Percentiles rank a stretch among this genome's conserved stretches.
Evolutionary conservation across 1,140 invertebrate species (phyloP).

Genomic region (Drosophila orena): DNA sequence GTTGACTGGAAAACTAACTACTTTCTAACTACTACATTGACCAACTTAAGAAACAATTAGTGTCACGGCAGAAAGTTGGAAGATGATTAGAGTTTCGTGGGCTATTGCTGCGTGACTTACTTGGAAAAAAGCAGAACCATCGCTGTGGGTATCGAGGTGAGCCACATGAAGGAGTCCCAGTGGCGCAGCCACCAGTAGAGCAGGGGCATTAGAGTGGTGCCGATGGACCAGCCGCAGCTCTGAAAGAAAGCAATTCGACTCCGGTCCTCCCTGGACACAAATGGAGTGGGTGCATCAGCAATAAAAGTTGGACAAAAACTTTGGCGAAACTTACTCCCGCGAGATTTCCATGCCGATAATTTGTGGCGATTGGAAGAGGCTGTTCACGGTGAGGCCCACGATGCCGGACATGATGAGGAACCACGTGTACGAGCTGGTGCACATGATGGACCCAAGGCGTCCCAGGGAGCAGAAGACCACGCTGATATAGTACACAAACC

Average conservation of each 20-base stretch:
- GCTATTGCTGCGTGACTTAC: conserved; percentile 71
- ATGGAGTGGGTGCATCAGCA: conserved; percentile 10
- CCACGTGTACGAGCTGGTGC: conserved; percentile 84
- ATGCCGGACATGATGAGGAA: conserved; percentile 85
- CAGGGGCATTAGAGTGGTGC: conserved; percentile 86
- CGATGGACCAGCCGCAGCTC: conserved; percentile 85
- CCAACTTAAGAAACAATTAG: conserved; percentile 23
- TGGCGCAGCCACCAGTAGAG: conserved; percentile 87
- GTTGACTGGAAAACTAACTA: background rate
- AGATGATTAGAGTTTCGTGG: conserved; percentile 29
- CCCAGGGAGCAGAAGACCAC: conserved; percentile 84
- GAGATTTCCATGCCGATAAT: conserved; percentile 86
- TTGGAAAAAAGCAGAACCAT: conserved; percentile 85
- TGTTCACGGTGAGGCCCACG: conserved; percentile 85
- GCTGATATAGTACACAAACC: conserved; percentile 85
- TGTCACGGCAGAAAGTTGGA: conserved; percentile 11
- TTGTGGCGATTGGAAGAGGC: conserved; percentile 86
- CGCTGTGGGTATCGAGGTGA: conserved; percentile 85
- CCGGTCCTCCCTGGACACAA: conserved; percentile 77
- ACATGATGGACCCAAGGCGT: conserved; percentile 84
- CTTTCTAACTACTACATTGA: background rate
- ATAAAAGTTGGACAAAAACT: conserved; percentile 55
- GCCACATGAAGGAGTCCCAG: conserved; percentile 86
- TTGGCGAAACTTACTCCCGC: conserved; percentile 76
- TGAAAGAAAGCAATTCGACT: conserved; percentile 85